phyloP scores from a whole-genome alignment of 2,113 vertebrate species.

The Sphaerodactylus townsendi region DNA sequence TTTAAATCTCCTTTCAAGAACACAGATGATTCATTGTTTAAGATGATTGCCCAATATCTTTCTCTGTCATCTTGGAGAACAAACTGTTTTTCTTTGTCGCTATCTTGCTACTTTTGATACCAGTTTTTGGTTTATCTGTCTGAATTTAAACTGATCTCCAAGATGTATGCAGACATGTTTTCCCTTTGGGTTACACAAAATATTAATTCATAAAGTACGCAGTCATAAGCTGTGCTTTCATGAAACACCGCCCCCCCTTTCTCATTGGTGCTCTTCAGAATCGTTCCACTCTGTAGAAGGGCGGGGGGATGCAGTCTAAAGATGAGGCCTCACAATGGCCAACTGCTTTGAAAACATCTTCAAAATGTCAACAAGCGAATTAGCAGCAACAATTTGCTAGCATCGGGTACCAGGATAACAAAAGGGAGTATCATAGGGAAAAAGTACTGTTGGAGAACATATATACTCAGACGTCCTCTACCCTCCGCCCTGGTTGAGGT shows the following conservation, averaged over 20 bases:
- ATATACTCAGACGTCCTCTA: not conserved
- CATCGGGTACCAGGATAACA: too few species aligned
- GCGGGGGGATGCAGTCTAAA: too few species aligned
- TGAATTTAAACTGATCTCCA: constrained; percentile 41
- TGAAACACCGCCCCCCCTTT: not conserved
- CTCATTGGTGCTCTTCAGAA: too few species aligned
- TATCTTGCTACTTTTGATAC: constrained; percentile 55
- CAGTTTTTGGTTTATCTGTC: constrained; percentile 35
- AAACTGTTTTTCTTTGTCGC: constrained; percentile 57
- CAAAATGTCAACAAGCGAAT: too few species aligned
- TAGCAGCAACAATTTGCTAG: too few species aligned
- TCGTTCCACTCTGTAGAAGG: too few species aligned
- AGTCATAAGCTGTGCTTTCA: not conserved
- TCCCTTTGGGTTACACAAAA: not conserved
- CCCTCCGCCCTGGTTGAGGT: not conserved
- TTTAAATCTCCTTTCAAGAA: constrained; percentile 63
- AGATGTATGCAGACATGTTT: constrained; percentile 14
- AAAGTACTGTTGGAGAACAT: not conserved
- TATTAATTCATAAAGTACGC: not conserved
- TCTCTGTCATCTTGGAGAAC: constrained; percentile 58
- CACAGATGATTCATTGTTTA: constrained; percentile 64
- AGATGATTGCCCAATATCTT: constrained; percentile 66
- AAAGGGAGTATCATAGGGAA: too few species aligned
- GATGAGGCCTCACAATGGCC: too few species aligned
- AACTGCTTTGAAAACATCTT: too few species aligned